Conservation (phyloP, 2,797 vertebrate species). For the Ataeniobius toweri region DNA sequence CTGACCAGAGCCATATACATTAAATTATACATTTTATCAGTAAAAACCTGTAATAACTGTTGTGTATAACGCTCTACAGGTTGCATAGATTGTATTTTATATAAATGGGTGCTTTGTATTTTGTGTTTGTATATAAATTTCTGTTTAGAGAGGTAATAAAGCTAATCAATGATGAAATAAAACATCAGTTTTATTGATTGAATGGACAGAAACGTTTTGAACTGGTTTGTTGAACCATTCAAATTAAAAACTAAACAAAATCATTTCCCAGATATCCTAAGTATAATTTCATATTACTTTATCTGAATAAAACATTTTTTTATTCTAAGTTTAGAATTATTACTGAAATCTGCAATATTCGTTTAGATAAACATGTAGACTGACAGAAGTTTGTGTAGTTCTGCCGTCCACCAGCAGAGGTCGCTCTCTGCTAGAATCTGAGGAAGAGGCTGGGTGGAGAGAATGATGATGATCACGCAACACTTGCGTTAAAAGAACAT, state of each 20-base stretch:
- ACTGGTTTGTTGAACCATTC: neutral
- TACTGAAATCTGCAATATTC: too few species aligned
- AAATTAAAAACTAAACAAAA: neutral
- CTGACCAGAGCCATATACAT: neutral
- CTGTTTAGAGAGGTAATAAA: neutral
- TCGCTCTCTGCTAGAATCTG: conserved; percentile 14
- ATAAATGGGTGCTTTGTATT: neutral
- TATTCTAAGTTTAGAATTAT: neutral
- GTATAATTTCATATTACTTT: neutral
- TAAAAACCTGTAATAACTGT: neutral
- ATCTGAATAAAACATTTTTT: neutral
- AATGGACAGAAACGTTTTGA: neutral
- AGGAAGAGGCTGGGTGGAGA: neutral
- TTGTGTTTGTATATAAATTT: neutral
- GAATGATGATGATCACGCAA: neutral
- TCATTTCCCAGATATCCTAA: too few species aligned
- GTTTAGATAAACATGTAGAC: too few species aligned
- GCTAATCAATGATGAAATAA: neutral
- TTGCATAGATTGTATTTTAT: neutral
- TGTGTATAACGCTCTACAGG: neutral
- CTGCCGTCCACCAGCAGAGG: conserved; percentile 36
- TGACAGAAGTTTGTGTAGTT: conserved; percentile 3
- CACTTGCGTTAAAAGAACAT: neutral
- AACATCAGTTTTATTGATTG: neutral
- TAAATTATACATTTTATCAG: neutral